Conservation (phyloP, 2,797 vertebrate genomes). For the Amniataba percoides region DNA sequence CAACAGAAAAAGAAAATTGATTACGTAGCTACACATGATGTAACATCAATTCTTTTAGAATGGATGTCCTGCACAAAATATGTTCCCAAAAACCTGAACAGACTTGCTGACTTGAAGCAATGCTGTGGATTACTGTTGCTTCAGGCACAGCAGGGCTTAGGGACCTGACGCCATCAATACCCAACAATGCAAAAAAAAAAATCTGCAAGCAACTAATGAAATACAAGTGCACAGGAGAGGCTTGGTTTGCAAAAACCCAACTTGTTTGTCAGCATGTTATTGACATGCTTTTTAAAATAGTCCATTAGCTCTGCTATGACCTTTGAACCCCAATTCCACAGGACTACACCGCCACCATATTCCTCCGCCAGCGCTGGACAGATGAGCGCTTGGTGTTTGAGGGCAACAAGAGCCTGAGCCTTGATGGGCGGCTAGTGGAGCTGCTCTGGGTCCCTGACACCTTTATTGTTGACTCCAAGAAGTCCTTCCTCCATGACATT, state of each 20-base stretch:
- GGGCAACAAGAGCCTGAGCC: slow-evolving; percentile 93
- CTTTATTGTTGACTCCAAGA: slow-evolving; percentile 95
- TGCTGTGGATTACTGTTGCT: slow-evolving; percentile 49
- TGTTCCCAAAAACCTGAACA: slow-evolving; percentile 28
- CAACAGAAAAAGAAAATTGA: neutral
- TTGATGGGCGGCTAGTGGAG: slow-evolving; percentile 92
- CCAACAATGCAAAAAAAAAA: slow-evolving; percentile 38
- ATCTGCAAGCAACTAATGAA: slow-evolving; percentile 34
- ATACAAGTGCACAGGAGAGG: slow-evolving; percentile 1
- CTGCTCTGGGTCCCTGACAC: slow-evolving; percentile 95
- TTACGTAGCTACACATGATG: slow-evolving; percentile 7
- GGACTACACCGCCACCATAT: slow-evolving; percentile 96
- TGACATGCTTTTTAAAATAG: slow-evolving; percentile 24
- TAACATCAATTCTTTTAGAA: slow-evolving; percentile 21
- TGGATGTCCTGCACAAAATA: neutral
- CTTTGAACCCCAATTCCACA: slow-evolving; percentile 63
- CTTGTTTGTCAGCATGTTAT: slow-evolving; percentile 38
- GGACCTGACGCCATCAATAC: slow-evolving; percentile 51
- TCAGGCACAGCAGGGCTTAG: slow-evolving; percentile 26
- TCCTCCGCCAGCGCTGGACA: slow-evolving; percentile 93
- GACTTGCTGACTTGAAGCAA: slow-evolving; percentile 55
- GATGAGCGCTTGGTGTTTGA: slow-evolving; percentile 92
- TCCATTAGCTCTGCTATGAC: slow-evolving; percentile 32
- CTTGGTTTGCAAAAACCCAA: slow-evolving; percentile 39
- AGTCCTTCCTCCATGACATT: slow-evolving; percentile 94